Percentiles rank a stretch among this genome's conserved stretches.
Conservation (phyloP, 2,797 vertebrate species). For the Manis crassicaudata region DNA sequence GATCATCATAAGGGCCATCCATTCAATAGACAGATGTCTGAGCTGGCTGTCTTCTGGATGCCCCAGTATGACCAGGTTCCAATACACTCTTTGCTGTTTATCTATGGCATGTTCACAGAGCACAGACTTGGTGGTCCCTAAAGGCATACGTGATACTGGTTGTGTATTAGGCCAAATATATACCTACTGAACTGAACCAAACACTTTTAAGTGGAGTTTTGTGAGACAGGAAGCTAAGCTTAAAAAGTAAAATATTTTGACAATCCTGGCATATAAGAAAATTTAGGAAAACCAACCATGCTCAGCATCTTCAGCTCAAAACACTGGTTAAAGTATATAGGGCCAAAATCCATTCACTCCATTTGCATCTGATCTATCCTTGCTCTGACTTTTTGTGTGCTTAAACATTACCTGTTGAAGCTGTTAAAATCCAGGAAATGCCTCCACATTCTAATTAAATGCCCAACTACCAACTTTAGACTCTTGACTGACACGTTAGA, state of each 20-base stretch:
- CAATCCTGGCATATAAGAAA: constrained; percentile 43
- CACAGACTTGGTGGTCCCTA: neutral
- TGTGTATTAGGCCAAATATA: neutral
- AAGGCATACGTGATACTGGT: neutral
- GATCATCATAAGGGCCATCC: neutral
- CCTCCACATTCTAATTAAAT: constrained; percentile 72
- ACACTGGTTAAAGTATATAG: constrained; percentile 51
- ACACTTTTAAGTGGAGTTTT: neutral
- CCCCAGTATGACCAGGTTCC: neutral
- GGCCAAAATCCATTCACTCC: constrained; percentile 50
- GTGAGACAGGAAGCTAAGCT: neutral
- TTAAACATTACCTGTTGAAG: constrained; percentile 74
- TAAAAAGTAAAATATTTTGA: constrained; percentile 58
- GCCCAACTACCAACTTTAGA: constrained; percentile 73
- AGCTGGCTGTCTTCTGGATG: neutral
- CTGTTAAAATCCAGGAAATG: constrained; percentile 70
- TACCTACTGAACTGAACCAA: neutral
- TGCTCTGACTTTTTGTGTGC: constrained; percentile 70
- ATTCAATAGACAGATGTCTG: neutral
- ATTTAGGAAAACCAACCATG: constrained; percentile 19
- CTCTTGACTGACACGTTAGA: constrained; percentile 68
- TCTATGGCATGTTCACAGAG: neutral
- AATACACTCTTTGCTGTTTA: neutral
- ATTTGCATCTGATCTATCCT: constrained; percentile 60
- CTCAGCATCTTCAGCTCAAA: constrained; percentile 8